Percentiles rank a stretch among this genome's conserved stretches.
phyloP scores from a whole-genome alignment of 1,140 invertebrate genomes.

The Papilio dardanus region DNA sequence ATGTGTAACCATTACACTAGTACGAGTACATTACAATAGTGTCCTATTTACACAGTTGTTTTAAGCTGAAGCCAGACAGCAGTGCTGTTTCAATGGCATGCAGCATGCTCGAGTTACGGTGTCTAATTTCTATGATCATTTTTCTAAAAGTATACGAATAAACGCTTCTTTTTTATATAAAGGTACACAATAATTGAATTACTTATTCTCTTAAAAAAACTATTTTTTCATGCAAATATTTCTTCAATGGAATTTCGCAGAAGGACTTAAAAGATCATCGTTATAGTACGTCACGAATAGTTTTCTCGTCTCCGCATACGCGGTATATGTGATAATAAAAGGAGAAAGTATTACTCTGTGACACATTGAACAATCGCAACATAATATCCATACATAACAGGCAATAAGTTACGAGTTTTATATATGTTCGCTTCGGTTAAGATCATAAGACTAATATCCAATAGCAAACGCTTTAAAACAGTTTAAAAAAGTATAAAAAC shows the following conservation, averaged over 20 bases:
- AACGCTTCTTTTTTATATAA: too few species aligned
- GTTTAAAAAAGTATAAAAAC: background rate
- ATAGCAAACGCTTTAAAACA: background rate
- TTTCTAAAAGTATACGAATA: background rate
- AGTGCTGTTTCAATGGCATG: slow-evolving; percentile 25
- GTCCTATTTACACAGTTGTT: slow-evolving; percentile 32
- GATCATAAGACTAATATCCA: background rate
- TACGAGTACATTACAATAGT: too few species aligned
- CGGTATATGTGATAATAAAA: slow-evolving; percentile 19
- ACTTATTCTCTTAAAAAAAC: background rate
- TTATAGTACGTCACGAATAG: background rate
- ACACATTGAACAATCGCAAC: slow-evolving; percentile 12
- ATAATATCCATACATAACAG: background rate
- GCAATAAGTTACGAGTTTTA: slow-evolving; percentile 4
- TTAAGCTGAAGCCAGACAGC: slow-evolving; percentile 33
- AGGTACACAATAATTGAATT: background rate
- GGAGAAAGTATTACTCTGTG: slow-evolving; percentile 7
- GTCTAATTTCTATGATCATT: slow-evolving; percentile 13
- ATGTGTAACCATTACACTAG: slow-evolving; percentile 8
- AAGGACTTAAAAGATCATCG: background rate
- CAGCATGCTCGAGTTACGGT: slow-evolving; percentile 27
- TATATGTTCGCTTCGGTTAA: slow-evolving; percentile 11
- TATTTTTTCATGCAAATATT: background rate
- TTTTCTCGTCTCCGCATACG: background rate
- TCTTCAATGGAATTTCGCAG: background rate